Percentiles rank a stretch among this genome's conserved stretches.
Conservation (phyloP, 2,888 invertebrate genomes). For the Hipparchia sbordonii region DNA sequence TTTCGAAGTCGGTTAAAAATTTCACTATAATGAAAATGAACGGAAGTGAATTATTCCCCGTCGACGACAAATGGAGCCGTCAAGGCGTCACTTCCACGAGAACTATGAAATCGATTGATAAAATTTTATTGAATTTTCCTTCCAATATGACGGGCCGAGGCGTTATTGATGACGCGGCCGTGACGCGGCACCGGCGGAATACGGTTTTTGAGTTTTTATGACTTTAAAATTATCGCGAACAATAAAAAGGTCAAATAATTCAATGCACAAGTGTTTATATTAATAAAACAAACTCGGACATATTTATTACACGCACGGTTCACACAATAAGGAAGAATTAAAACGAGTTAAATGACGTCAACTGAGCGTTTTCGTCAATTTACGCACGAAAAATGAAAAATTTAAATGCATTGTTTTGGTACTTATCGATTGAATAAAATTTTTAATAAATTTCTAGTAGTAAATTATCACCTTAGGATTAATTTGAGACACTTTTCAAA, state of each 20-base stretch:
- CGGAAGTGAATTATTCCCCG: slow-evolving; percentile 33
- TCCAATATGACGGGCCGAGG: slow-evolving; percentile 66
- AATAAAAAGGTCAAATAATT: slow-evolving; percentile 18
- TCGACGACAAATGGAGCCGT: slow-evolving; percentile 51
- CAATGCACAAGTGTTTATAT: neutral
- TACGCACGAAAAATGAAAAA: no score
- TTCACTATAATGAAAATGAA: slow-evolving; percentile 1
- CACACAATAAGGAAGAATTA: no score
- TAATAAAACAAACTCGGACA: no score
- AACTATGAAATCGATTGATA: slow-evolving; percentile 69
- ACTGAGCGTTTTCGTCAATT: no score
- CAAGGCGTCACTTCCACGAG: slow-evolving; percentile 50
- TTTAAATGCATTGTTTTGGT: no score
- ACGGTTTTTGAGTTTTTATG: slow-evolving; percentile 38
- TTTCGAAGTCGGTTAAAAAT: no score
- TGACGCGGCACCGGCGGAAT: slow-evolving; percentile 56
- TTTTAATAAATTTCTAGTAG: no score
- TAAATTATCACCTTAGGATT: no score
- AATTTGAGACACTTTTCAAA: no score
- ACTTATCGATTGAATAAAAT: no score
- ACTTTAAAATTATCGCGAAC: slow-evolving; percentile 21
- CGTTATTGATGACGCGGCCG: slow-evolving; percentile 70
- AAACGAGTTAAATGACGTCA: no score
- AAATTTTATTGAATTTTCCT: slow-evolving; percentile 78
- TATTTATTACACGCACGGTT: no score